Percentiles rank a stretch among this genome's conserved stretches.
Evolutionary conservation across 2,888 invertebrate species (phyloP).

Genomic region (Drosophila flavopinicola): DNA sequence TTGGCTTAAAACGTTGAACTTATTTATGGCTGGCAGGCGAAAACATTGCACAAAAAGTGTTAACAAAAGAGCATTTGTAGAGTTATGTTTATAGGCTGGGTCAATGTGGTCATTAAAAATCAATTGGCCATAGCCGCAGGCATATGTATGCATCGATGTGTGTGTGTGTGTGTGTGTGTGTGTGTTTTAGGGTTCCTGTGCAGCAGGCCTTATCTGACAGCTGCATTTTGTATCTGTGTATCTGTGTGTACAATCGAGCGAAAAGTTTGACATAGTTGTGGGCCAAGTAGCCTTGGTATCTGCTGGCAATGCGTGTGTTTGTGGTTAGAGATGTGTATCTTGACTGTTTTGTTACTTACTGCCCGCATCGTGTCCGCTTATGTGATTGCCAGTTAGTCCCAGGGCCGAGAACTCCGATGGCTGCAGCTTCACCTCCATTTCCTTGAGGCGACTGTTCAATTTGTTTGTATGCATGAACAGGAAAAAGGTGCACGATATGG

Average conservation of each 20-base stretch:
- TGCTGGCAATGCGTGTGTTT: slow-evolving; percentile 19
- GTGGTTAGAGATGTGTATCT: slow-evolving; percentile 32
- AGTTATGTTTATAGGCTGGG: slow-evolving; percentile 46
- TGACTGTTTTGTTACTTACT: slow-evolving; percentile 83
- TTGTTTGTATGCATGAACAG: slow-evolving; percentile 93
- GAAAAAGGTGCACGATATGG: slow-evolving; percentile 93
- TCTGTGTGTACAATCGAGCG: slow-evolving; percentile 50
- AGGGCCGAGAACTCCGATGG: slow-evolving; percentile 86
- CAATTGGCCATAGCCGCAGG: slow-evolving; percentile 65
- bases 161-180: neutral
- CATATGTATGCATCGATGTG: neutral
- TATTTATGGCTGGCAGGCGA: slow-evolving; percentile 62
- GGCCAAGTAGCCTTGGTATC: slow-evolving; percentile 35
- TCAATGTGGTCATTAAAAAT: slow-evolving; percentile 74
- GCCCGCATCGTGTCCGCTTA: slow-evolving; percentile 79
- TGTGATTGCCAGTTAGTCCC: slow-evolving; percentile 83
- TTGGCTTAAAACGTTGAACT: slow-evolving; percentile 60
- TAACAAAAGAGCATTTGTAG: slow-evolving; percentile 52
- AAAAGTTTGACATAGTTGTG: slow-evolving; percentile 51
- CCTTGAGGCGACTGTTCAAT: slow-evolving; percentile 90
- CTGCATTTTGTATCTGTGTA: slow-evolving; percentile 24
- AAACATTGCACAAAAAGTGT: slow-evolving; percentile 42
- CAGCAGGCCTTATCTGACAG: slow-evolving; percentile 35
- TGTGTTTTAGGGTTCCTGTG: slow-evolving; percentile 16
- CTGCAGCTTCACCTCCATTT: slow-evolving; percentile 91